These are phyloP conservation scores for Gambusia affinis DNA, from an alignment of 2,113 vertebrate genomes.

Conservation along the genomic window DNA sequence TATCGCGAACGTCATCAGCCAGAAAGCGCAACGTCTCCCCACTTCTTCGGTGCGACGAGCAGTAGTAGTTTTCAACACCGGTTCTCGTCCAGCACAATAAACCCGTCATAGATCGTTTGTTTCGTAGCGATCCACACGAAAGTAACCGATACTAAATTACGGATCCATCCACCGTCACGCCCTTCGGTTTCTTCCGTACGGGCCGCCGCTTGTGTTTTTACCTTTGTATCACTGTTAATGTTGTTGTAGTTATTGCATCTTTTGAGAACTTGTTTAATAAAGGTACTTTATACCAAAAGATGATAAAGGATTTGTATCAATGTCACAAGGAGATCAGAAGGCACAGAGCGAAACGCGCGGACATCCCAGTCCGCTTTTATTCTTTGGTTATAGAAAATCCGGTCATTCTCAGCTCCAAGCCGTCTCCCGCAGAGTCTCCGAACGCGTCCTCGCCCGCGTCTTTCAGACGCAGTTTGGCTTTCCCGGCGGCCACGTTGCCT, in stretches of 20 bases:
- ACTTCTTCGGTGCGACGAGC: conserved; percentile 12
- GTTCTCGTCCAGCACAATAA: background rate
- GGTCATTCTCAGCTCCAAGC: conserved; percentile 22
- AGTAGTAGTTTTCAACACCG: conserved; percentile 17
- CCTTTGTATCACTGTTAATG: conserved; percentile 57
- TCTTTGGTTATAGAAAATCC: conserved; percentile 8
- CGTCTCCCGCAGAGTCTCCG: background rate
- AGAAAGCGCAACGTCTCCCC: background rate
- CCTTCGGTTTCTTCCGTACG: conserved; percentile 30
- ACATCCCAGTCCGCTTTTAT: background rate
- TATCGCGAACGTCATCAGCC: conserved; percentile 19
- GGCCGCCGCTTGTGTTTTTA: conserved; percentile 49
- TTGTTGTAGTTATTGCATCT: conserved; percentile 63
- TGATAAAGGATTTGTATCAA: background rate
- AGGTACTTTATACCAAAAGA: conserved; percentile 49
- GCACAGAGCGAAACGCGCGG: background rate
- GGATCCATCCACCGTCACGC: conserved; percentile 11
- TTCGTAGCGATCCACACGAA: conserved; percentile 49
- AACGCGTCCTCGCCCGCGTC: background rate
- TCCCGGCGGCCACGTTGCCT: background rate
- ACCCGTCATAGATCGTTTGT: conserved; percentile 20
- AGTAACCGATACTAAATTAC: conserved; percentile 56
- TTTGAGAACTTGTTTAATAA: conserved; percentile 71
- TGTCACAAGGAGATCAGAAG: background rate
- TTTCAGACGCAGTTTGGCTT: background rate